Evolutionary conservation across 2,113 vertebrate species (phyloP), one percentile per base, ranked within the genome.

Genomic region (Hyperopisus bebe): DNA sequence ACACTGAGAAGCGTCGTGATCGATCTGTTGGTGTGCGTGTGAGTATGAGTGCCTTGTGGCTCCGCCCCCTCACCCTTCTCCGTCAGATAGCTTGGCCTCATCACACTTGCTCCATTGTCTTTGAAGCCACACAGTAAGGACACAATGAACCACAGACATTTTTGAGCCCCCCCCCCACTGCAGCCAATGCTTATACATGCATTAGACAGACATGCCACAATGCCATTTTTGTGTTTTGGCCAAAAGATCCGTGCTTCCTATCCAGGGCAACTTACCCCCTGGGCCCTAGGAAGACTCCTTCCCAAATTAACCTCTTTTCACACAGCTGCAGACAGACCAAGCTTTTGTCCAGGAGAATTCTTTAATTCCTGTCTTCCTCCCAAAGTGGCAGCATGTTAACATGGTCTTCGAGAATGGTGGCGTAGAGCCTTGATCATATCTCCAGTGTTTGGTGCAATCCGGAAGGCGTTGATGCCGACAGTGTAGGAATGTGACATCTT

Each of bases 51-150:
- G 62, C n/a, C 11, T 47, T 53, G 46, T 53, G 70, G 31, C 6
- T 31, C 31, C 50, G 2, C 77, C 13, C 11, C 8, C 66, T 6
- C 24, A 31, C 50, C 7, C 51, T 42, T 89, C n/a, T 27, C 27
- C 11, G 35, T 83, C 50, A 53, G 85, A 87, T 39, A 87, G 48
- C 50, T 35, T 53, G 85, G 44, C 39, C 53, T 53, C 53, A 27
- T 46, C 86, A 62, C 53, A 88, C 86, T 66, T 24, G 53, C 35
- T 24, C 21, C 86, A 88, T 88, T 88, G 86, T 88, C 53, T 88
- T 58, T 62, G 31, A 31, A 58, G 86, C 53, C 46, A 46, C 24
- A 89, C 42, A 85, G 77, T 42, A 47, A n/a, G 27, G 50, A 89
- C 74, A 55, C 88, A 82, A 15, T 48, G 46, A 50, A 82, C 66